Evolutionary conservation across 2,888 invertebrate genomes (phyloP).

Genomic region (Acleris laterana): DNA sequence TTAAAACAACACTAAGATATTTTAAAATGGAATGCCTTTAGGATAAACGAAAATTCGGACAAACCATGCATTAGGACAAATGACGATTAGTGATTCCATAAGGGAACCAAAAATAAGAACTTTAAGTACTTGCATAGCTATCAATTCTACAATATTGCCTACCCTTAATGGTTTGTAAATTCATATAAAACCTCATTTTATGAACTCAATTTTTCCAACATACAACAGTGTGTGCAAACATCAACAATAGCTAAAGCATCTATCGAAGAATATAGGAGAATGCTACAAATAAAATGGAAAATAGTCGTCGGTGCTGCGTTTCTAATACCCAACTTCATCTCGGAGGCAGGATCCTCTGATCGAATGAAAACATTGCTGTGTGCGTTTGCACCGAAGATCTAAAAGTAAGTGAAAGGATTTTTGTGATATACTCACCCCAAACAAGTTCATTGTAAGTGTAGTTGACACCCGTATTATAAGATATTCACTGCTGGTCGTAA

Average conservation of each 20-base stretch:
- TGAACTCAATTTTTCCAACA: background rate
- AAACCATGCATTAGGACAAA: no score
- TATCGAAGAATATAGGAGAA: slow-evolving; percentile 42
- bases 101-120: no score
- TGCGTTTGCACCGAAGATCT: slow-evolving; percentile 40
- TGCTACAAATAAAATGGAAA: slow-evolving; percentile 74
- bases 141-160: no score
- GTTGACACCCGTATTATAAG: no score
- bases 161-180: no score
- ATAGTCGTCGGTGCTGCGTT: slow-evolving; percentile 66
- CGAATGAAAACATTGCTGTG: slow-evolving; percentile 81
- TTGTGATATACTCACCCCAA: background rate
- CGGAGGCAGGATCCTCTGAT: slow-evolving; percentile 75
- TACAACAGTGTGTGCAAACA: background rate
- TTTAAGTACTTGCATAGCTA: no score
- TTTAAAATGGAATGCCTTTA: no score
- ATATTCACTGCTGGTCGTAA: no score
- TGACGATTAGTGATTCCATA: no score
- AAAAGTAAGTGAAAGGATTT: slow-evolving; percentile 16
- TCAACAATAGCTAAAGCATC: slow-evolving; percentile 16
- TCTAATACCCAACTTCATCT: slow-evolving; percentile 81
- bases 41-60: no score
- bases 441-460: no score
- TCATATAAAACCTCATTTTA: background rate
- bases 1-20: no score